Evolutionary conservation across 2,113 vertebrate species (phyloP), one percentile per base, ranked within the genome.

Genomic region (Engystomops pustulosus): DNA sequence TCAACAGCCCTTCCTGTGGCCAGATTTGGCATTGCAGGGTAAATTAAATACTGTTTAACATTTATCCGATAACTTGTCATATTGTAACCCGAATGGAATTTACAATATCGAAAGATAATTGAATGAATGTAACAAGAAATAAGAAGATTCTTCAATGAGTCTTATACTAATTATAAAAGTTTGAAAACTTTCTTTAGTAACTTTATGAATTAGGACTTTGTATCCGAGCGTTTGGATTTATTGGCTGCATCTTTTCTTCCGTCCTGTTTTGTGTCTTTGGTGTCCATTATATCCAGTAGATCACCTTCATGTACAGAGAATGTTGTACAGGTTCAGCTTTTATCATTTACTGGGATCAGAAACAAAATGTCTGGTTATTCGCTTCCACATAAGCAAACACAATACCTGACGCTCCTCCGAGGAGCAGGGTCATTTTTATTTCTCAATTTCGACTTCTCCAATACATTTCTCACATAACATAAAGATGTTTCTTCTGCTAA

Each of bases 401-500:
- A 85, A 85, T 58, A 25, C 58, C 44, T 69, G 67, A 47, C 68
- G 38, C 18, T 4, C 75, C 12, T 45, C 20, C 45, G 58, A 84
- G 82, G 45, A 82, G 53, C 44, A 82, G 79, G 83, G 83, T 79
- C 75, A 70, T 78, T 85, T 85, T 85, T 78, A 78, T 85, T 78
- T 85, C 83, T 79, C 62, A 79, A 68, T 79, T 78, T 70, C 62
- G 58, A 53, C 74, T 44, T 84, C 74, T 78, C 62, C 83, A 84
- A 84, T 79, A 78, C 75, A 70, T 85, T 85, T 85, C 51, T 67
- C 47, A 70, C 83, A 85, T 79, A 85, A 79, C 83, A 85, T 79
- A 47, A 79, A 85, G 83, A 85, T 85, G 83, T 85, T 79, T 79
- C 83, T 70, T 85, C 62, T 70, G 83, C 55, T 85, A 53, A 85